Evolutionary conservation across 2,888 invertebrate genomes (phyloP), one percentile per base, ranked within the genome.

Genomic region (Zhuqinia jingwanae): DNA sequence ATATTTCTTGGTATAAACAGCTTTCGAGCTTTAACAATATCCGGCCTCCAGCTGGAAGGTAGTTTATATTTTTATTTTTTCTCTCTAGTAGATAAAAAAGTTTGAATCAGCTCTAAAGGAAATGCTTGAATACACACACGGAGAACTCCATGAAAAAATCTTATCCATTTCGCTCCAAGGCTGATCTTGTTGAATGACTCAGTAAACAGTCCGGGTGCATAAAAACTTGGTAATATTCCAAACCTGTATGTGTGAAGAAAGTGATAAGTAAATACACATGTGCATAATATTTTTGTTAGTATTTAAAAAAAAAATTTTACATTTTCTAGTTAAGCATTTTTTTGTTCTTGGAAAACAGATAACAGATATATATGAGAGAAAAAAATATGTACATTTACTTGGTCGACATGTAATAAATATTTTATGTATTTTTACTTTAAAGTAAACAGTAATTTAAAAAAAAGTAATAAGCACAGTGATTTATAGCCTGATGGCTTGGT

Each of bases 141-240:
- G n/a, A 30, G 15, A 27, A 60, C 60, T 60, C 3, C 60, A 60
- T 15, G 30, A 13, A 60, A 10, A n/a, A 27, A 2, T 27, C 10
- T 3, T 15, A 30, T 27, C 60, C 60, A 60, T 25, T 25, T n/a
- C n/a, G n/a, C n/a, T n/a, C 1, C 25, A 5, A 58, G 58, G 58
- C 25, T 13, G 22, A 58, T 22, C n/a, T n/a, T n/a, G n/a, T n/a
- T n/a, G n/a, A n/a, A n/a, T n/a, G n/a, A n/a, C 8, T 36, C 36
- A 6, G 36, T 36, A 36, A 8, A 6, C 8, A 36, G 36, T 30
- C 15, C 27, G 60, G 60, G 8, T 2, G 13, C n/a, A n/a, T n/a
- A n/a, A n/a, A n/a, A n/a, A 15, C 8, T 60, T 60, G 60, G 60
- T 60, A 60, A 60, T 60, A 15, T 30, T 60, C 60, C 60, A 60